Conservation (phyloP, 1,140 invertebrate genomes). For the Hestina assimilis region DNA sequence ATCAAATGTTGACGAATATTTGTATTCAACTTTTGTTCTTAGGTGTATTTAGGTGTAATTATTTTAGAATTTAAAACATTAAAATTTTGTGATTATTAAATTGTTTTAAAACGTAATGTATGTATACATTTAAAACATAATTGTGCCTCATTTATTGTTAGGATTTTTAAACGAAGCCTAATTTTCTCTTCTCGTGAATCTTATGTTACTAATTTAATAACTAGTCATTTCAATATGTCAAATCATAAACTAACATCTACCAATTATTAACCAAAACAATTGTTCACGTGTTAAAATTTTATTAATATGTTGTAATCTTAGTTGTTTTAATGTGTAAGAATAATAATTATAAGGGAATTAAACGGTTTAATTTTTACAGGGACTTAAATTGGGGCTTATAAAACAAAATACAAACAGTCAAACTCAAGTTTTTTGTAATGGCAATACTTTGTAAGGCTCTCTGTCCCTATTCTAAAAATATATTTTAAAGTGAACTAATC, state of each 20-base stretch:
- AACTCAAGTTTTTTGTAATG: not conserved
- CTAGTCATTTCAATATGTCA: constrained; percentile 24
- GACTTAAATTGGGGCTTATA: not conserved
- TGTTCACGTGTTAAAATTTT: constrained; percentile 73
- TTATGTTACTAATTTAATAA: constrained; percentile 22
- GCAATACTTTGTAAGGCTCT: too few species aligned
- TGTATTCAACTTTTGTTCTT: constrained; percentile 10
- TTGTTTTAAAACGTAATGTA: constrained; percentile 16
- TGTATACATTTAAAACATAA: constrained; percentile 14
- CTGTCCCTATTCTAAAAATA: too few species aligned
- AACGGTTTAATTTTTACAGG: not conserved
- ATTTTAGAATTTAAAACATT: constrained; percentile 11
- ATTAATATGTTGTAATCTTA: constrained; percentile 66
- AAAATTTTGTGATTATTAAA: constrained; percentile 14
- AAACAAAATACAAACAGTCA: not conserved
- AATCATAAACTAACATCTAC: constrained; percentile 41
- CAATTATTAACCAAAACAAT: constrained; percentile 72
- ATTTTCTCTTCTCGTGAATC: constrained; percentile 9
- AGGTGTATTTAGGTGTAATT: constrained; percentile 17
- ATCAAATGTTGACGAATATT: constrained; percentile 20
- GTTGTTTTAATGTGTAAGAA: constrained; percentile 18
- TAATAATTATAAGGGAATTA: not conserved
- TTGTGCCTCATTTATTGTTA: constrained; percentile 14
- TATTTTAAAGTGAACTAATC: too few species aligned
- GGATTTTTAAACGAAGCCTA: constrained; percentile 3